These are phyloP conservation scores for Ridgeia piscesae DNA, from an alignment of 1,140 invertebrate species.

Conservation along the genomic window DNA sequence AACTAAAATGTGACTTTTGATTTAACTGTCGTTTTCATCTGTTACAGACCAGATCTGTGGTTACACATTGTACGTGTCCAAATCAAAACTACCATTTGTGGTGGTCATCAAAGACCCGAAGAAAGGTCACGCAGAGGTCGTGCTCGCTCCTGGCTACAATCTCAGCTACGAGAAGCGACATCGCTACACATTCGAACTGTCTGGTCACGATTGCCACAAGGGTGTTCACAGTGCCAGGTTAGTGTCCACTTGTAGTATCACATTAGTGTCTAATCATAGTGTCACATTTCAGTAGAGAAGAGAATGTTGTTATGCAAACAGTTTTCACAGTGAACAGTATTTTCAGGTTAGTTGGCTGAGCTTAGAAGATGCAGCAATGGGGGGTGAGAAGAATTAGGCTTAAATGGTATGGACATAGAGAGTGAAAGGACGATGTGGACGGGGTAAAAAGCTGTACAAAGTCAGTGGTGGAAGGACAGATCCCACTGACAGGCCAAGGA, in stretches of 20 bases:
- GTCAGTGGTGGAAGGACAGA: no score
- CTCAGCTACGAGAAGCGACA: conserved; percentile 92
- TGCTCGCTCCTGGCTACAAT: conserved; percentile 74
- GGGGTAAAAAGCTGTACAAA: no score
- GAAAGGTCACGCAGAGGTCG: conserved; percentile 60
- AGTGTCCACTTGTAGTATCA: not conserved
- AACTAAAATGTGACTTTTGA: not conserved
- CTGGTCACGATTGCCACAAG: conserved; percentile 85
- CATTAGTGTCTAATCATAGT: no score
- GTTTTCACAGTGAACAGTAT: no score
- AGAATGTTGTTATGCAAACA: no score
- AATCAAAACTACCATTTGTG: conserved; percentile 87
- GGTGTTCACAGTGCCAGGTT: conserved; percentile 77
- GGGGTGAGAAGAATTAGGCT: no score
- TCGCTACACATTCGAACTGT: conserved; percentile 93
- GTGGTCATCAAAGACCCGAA: conserved; percentile 64
- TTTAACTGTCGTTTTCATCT: not conserved
- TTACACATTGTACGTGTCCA: conserved; percentile 90
- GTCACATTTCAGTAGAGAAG: no score
- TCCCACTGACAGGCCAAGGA: no score
- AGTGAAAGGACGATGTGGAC: no score
- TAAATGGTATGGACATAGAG: no score
- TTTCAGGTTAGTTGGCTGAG: no score
- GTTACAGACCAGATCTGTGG: conserved; percentile 78
- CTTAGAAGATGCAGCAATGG: no score